Base-by-base conservation (phyloP, 2,797 vertebrate genomes). In the Prunella strophiata region DNA sequence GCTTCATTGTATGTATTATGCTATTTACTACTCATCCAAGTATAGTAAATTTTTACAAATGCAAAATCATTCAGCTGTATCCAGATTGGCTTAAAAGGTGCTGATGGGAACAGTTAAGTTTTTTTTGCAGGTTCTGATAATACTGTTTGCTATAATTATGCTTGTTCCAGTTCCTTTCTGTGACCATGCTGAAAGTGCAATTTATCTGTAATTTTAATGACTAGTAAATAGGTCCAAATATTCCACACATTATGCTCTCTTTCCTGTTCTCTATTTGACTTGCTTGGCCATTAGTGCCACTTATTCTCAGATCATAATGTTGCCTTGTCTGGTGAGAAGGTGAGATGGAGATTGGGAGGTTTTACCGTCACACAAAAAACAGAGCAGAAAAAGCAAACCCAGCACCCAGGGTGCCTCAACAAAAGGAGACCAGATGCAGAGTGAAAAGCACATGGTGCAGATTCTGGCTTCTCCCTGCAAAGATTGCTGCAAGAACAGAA, bases 391-490 rank as follows among this genome's bases (percentile, higher is more conserved):
- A 80, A 84, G 66, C 58, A 85, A 87, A 66, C 38, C 23, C 50
- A 74, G 52, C 51, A 74, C 48, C 15, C 63, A 45, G 55, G 52
- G 88, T 75, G 21, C 34, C 13, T 42, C 0, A 2, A 82, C 83
- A 94, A 95, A 83, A 82, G 78, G 66, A 94, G 76, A 87, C 87
- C 93, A 96, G 89, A 91, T 74, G 95, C 83, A 88, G 71, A 92
- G 42, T n/a, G 88, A 61, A 85, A 94, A 80, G 77, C 89, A 88
- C 67, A 75, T 93, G 79, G 85, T 93, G 77, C 73, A 5, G 51
- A 80, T 88, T 84, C 76, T 93, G 85, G 74, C 68, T 94, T 97
- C 82, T 96, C 79, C 58, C 57, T 74, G 66, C 47, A 67, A 93
- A 86, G 94, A 70, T 67, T 84, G 79, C 76, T 92, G 29, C 59